phyloP scores from a whole-genome alignment of 2,888 invertebrate genomes.

The Epinotia brunnichana region DNA sequence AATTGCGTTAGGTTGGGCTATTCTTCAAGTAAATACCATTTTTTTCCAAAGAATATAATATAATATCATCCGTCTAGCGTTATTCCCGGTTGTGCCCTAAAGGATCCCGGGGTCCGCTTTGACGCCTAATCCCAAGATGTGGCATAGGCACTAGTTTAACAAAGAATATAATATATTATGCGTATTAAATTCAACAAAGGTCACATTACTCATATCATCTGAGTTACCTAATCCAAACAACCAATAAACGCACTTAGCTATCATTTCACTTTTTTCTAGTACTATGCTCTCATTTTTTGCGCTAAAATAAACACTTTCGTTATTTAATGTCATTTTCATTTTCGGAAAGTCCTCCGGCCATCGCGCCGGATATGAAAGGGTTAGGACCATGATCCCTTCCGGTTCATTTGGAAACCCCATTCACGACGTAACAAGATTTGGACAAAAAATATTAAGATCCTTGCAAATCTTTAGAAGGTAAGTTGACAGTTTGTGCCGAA shows the following conservation, averaged over 20 bases:
- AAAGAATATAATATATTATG: no score
- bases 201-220: neutral
- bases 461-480: constrained; percentile 1
- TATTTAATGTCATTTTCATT: neutral
- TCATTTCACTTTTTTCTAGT: neutral
- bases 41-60: neutral
- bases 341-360: neutral
- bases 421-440: constrained; percentile 12
- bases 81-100: no score
- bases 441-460: constrained; percentile 20
- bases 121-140: no score
- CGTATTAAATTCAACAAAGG: neutral
- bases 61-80: no score
- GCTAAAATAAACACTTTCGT: constrained; percentile 10
- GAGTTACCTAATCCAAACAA: neutral
- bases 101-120: no score
- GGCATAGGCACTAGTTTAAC: no score
- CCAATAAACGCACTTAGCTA: constrained; percentile 3
- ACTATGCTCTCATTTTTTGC: neutral
- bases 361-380: constrained; percentile 27
- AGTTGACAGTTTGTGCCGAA: neutral
- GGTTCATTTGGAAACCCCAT: constrained; percentile 22
- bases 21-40: neutral
- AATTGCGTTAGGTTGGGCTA: no score
- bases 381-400: constrained; percentile 21